Evolutionary conservation across 2,888 invertebrate genomes (phyloP).

Genomic region (Apoda limacodes): DNA sequence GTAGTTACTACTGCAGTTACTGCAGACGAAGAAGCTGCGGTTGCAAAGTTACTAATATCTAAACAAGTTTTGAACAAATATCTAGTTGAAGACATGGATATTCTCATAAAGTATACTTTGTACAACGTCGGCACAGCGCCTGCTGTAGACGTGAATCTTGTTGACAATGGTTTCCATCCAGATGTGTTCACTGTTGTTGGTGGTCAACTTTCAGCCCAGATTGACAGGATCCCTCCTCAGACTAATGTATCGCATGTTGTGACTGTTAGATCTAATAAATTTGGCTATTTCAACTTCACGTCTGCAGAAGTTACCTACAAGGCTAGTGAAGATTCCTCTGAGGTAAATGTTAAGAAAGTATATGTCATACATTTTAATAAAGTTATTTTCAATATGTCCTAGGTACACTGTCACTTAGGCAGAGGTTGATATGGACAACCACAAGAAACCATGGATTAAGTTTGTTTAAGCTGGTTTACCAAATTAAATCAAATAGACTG

Average conservation of each 20-base stretch:
- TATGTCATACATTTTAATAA: no score
- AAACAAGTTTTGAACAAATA: slow-evolving; percentile 97
- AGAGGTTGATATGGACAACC: no score
- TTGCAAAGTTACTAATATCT: slow-evolving; percentile 87
- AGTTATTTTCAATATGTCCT: no score
- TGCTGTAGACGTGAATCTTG: slow-evolving; percentile 88
- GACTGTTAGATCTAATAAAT: slow-evolving; percentile 89
- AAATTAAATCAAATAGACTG: no score
- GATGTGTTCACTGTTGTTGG: slow-evolving; percentile 91
- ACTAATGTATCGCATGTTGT: slow-evolving; percentile 95
- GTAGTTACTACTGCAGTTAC: slow-evolving; percentile 54
- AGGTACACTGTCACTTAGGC: no score
- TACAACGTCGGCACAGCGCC: slow-evolving; percentile 94
- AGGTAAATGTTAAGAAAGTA: no score
- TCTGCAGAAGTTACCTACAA: slow-evolving; percentile 93
- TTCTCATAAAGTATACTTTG: slow-evolving; percentile 93
- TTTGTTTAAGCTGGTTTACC: no score
- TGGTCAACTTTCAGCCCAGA: slow-evolving; percentile 83
- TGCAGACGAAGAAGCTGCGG: slow-evolving; percentile 77
- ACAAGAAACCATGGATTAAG: no score
- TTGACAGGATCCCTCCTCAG: slow-evolving; percentile 92
- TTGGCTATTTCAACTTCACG: slow-evolving; percentile 97
- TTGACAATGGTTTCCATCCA: slow-evolving; percentile 92
- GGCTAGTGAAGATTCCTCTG: slow-evolving; percentile 83
- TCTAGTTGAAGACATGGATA: slow-evolving; percentile 95